These are phyloP conservation scores for Masnerella sp. DNA, from an alignment of 2,888 invertebrate genomes.

Conservation along the genomic window DNA sequence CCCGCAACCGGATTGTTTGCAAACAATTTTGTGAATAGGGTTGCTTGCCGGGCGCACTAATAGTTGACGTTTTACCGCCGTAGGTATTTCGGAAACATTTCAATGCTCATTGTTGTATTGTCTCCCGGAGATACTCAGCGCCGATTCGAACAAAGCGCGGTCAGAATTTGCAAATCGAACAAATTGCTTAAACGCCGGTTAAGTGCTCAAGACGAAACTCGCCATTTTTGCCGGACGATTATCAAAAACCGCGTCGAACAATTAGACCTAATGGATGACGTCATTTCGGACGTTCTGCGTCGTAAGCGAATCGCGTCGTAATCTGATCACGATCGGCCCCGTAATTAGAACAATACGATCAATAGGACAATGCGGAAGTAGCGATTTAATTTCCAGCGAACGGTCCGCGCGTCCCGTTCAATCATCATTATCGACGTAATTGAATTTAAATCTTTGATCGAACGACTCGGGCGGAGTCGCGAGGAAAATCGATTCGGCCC, in stretches of 20 bases:
- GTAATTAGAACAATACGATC: slow-evolving; percentile 44
- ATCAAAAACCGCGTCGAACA: slow-evolving; percentile 11
- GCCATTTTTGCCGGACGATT: background rate
- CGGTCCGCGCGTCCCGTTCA: background rate
- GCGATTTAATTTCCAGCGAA: slow-evolving; percentile 30
- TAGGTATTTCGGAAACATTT: slow-evolving; percentile 34
- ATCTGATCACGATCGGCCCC: slow-evolving; percentile 28
- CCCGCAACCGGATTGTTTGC: slow-evolving; percentile 12
- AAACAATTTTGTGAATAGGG: slow-evolving; percentile 28
- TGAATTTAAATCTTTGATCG: slow-evolving; percentile 30
- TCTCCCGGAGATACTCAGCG: slow-evolving; percentile 4
- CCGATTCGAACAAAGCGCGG: slow-evolving; percentile 27
- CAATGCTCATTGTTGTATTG: slow-evolving; percentile 32
- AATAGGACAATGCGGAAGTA: slow-evolving; percentile 26
- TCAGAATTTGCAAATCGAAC: slow-evolving; percentile 15
- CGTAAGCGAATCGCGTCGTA: slow-evolving; percentile 29
- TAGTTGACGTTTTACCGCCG: slow-evolving; percentile 30
- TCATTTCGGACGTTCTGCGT: slow-evolving; percentile 17
- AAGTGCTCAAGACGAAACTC: slow-evolving; percentile 13
- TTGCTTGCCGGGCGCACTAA: slow-evolving; percentile 25
- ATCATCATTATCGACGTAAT: slow-evolving; percentile 34
- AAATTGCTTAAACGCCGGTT: slow-evolving; percentile 14
- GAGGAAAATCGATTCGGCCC: slow-evolving; percentile 19
- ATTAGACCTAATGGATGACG: slow-evolving; percentile 18
- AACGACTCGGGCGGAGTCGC: background rate